Conservation (phyloP, 2,113 vertebrate genomes). For the Pampusana beccarii region DNA sequence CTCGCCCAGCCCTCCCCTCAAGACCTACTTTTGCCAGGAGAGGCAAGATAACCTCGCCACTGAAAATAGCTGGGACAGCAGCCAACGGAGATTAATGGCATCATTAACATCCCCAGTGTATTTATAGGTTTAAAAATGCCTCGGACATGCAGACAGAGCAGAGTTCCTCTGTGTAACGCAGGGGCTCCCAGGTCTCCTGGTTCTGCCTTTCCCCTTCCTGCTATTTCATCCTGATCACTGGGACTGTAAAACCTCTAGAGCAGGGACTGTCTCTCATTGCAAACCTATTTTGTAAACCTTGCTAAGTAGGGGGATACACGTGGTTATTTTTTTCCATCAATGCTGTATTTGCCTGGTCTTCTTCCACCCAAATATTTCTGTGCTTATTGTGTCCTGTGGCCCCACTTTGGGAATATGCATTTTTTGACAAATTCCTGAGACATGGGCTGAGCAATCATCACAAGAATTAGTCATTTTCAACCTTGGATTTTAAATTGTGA, state of each 20-base stretch:
- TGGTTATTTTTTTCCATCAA: background rate
- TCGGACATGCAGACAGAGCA: background rate
- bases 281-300: background rate
- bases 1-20: background rate
- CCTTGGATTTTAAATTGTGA: background rate
- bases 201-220: background rate
- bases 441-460: background rate
- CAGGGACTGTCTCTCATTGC: background rate
- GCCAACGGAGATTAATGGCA: slow-evolving; percentile 46
- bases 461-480: background rate
- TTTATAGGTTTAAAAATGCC: slow-evolving; percentile 45
- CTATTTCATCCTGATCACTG: background rate
- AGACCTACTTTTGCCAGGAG: slow-evolving; percentile 1
- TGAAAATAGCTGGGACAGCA: slow-evolving; percentile 36
- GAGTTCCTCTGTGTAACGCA: background rate
- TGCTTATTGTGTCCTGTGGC: background rate
- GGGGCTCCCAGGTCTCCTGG: background rate
- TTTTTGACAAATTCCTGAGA: background rate
- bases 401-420: background rate
- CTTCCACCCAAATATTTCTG: background rate
- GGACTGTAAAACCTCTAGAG: background rate
- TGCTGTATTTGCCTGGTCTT: background rate
- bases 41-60: slow-evolving; percentile 35
- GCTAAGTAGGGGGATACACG: background rate
- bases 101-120: slow-evolving; percentile 47